Conservation (phyloP, 2,797 vertebrate genomes). For the Macropodus opercularis region DNA sequence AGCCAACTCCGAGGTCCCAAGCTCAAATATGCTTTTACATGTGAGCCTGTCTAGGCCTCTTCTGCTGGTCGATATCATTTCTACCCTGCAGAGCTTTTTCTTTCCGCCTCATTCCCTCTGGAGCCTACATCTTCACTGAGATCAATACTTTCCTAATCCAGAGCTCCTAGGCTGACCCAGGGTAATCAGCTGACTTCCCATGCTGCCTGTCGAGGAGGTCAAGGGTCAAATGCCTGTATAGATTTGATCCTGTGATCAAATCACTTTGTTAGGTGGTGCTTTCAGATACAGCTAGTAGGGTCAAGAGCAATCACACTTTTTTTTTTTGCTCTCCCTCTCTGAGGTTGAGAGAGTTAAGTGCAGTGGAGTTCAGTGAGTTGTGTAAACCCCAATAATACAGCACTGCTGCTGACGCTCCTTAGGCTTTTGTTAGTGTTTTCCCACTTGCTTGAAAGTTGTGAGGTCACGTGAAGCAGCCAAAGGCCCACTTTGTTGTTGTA, state of each 20-base stretch:
- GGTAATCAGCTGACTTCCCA: constrained; percentile 81
- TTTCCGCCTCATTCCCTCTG: constrained; percentile 67
- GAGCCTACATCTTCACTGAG: constrained; percentile 67
- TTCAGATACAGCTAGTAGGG: constrained; percentile 65
- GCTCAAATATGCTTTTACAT: constrained; percentile 75
- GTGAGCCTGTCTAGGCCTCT: constrained; percentile 60
- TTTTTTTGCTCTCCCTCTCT: constrained; percentile 1
- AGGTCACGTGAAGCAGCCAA: constrained; percentile 15
- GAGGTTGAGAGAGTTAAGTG: constrained; percentile 29
- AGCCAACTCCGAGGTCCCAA: constrained; percentile 68
- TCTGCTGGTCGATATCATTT: constrained; percentile 71
- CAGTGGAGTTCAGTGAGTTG: constrained; percentile 11
- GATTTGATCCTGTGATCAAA: constrained; percentile 81
- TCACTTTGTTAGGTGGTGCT: constrained; percentile 67
- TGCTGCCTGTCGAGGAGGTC: constrained; percentile 72
- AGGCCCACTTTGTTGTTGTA: not conserved
- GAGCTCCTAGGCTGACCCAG: constrained; percentile 69
- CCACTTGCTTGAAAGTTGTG: constrained; percentile 4
- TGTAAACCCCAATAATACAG: constrained; percentile 22
- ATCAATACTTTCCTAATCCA: constrained; percentile 79
- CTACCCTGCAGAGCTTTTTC: constrained; percentile 67
- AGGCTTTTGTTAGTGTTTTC: constrained; percentile 4
- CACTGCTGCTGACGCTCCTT: not conserved
- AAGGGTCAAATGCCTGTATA: constrained; percentile 79
- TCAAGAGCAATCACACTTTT: constrained; percentile 66